These are phyloP conservation scores for Manis javanica DNA, from an alignment of 2,797 vertebrate genomes.

Conservation along the genomic window DNA sequence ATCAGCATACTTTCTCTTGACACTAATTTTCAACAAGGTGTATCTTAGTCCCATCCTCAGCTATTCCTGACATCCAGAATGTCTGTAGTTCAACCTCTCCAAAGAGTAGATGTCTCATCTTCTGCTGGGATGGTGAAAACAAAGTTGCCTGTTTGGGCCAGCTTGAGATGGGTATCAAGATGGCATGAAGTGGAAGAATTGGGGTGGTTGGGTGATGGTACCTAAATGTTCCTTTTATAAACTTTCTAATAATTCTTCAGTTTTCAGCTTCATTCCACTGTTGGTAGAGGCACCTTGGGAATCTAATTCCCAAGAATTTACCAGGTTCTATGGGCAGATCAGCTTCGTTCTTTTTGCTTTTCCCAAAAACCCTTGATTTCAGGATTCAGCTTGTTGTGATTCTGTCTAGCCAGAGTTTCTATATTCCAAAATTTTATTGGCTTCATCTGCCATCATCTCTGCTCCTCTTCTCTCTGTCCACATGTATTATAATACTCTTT, in stretches of 20 bases:
- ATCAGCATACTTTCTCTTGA: not conserved
- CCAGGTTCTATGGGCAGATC: not conserved
- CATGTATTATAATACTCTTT: not conserved
- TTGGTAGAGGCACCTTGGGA: not conserved
- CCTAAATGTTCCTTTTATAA: not conserved
- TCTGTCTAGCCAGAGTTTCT: not conserved
- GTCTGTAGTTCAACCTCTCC: not conserved
- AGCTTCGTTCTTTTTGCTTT: not conserved
- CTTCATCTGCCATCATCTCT: not conserved
- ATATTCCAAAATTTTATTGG: not conserved
- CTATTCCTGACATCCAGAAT: not conserved
- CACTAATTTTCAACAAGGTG: not conserved
- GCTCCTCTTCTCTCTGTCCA: not conserved
- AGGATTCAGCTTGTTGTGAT: not conserved
- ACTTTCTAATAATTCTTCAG: not conserved
- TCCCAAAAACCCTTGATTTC: not conserved
- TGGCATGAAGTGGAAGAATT: not conserved
- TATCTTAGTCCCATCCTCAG: not conserved
- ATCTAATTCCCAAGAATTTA: conserved; percentile 9
- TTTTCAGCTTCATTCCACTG: not conserved
- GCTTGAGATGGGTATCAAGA: not conserved
- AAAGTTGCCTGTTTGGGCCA: not conserved
- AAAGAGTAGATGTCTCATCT: not conserved
- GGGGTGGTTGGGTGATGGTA: not conserved
- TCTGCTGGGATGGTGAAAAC: not conserved